These are phyloP conservation scores for Gastrophysa polygoni DNA, from an alignment of 2,888 invertebrate genomes.

Conservation along the genomic window DNA sequence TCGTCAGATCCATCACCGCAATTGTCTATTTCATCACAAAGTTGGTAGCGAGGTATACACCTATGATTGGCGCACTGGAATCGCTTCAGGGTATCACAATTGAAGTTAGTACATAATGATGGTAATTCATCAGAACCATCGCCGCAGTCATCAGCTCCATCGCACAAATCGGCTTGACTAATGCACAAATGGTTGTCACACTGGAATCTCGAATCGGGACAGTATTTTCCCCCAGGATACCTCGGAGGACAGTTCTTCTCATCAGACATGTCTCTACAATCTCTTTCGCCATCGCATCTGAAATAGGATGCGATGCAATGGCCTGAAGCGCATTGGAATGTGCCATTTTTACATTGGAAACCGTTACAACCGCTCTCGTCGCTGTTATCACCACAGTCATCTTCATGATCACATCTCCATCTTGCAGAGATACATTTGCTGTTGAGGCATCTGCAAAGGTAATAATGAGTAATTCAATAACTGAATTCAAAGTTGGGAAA, in stretches of 20 bases:
- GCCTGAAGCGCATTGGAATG: conserved; percentile 90
- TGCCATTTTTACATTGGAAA: conserved; percentile 86
- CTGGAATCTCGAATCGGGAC: conserved; percentile 89
- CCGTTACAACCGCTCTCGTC: conserved; percentile 86
- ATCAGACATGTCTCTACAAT: conserved; percentile 88
- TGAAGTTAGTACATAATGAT: conserved; percentile 80
- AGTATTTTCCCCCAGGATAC: conserved; percentile 85
- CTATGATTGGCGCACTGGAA: conserved; percentile 92
- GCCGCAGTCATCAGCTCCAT: conserved; percentile 92
- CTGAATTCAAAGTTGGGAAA: too few relatives aligned
- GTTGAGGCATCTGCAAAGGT: conserved; percentile 67
- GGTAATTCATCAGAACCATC: conserved; percentile 88
- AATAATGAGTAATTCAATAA: background rate
- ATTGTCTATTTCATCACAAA: conserved; percentile 91
- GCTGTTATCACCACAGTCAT: conserved; percentile 94
- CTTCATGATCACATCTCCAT: conserved; percentile 95
- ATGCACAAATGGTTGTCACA: conserved; percentile 93
- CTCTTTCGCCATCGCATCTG: conserved; percentile 87
- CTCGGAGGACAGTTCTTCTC: conserved; percentile 88
- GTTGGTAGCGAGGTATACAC: conserved; percentile 83
- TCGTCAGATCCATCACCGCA: conserved; percentile 96
- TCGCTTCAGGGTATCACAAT: conserved; percentile 80
- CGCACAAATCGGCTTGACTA: conserved; percentile 86
- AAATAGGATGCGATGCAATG: conserved; percentile 91
- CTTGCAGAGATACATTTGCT: conserved; percentile 90